Base-by-base conservation (phyloP, 2,888 invertebrate genomes). In the Drosophila hamatofila region DNA sequence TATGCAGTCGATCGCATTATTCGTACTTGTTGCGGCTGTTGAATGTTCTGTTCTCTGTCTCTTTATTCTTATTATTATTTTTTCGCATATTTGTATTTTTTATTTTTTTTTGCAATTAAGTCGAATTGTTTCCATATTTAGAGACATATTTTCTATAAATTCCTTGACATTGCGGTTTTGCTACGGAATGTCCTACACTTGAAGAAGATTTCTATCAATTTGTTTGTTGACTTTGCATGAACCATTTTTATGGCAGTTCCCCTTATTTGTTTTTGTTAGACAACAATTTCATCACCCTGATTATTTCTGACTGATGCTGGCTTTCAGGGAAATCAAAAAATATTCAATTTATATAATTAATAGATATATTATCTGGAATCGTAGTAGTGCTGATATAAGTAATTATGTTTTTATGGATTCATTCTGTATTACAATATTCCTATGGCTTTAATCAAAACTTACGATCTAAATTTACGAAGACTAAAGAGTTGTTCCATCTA, bases 61-160 rank as follows among this genome's bases (percentile, higher is more conserved):
- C 30, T 6, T 30, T 30, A 30, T 8, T 27, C 2, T 30, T 8
- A 30, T 30, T 30, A 25, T 25, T 30, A 35, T 35, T 14, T 6
- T 35, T 30, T 30, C 30, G 30, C 30, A 30, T 30, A 11, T 30
- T 25, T n/a, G n/a, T n/a, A 3, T 30, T 21, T 57, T 57, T 67
- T 64, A 44, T 81, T 75, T 64, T 70, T 78, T 68, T 75, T 21
- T 16, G 33, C 51, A 54, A 54, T 27, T n/a, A 30, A 49, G 6
- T 30, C 7, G 18, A 30, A 72, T 48, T 49, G 49, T 61, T 74
- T 63, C 55, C 56, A 73, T 66, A 51, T 72, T 84, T 70, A 55
- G 37, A 56, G 48, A 49, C 21, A 63, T 44, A 66, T 63, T 71
- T 71, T 63, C 52, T 1, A 70, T 51, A 63, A 60, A 35, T 58